Percentiles rank a stretch among this genome's conserved stretches.
Evolutionary conservation across 2,888 invertebrate genomes (phyloP).

Genomic region (Scaptomyza reducta): DNA sequence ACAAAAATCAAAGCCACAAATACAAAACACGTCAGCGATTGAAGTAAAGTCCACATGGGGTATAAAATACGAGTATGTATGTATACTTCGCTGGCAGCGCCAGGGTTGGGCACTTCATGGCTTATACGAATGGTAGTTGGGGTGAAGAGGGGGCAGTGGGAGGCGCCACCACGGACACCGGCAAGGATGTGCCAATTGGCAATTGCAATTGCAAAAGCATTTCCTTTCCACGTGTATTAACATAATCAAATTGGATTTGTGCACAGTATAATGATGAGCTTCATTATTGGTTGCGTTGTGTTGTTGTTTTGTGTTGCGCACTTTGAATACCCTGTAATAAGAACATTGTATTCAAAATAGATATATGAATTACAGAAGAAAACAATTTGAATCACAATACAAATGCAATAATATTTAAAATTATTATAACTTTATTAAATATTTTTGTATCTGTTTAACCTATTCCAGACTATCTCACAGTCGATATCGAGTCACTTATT

Average conservation of each 20-base stretch:
- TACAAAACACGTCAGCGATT: conserved; percentile 43
- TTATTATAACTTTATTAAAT: too few relatives aligned
- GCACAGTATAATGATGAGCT: conserved; percentile 81
- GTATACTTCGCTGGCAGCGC: conserved; percentile 8
- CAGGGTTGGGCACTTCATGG: background rate
- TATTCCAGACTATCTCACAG: conserved; percentile 4
- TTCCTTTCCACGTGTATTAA: conserved; percentile 81
- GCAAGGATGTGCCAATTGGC: conserved; percentile 68
- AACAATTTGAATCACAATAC: too few relatives aligned
- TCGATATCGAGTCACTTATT: background rate
- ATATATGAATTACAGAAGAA: too few relatives aligned
- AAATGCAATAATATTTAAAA: too few relatives aligned
- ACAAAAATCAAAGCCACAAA: conserved; percentile 50
- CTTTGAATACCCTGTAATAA: conserved; percentile 34
- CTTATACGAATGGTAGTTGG: background rate
- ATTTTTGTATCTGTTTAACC: too few relatives aligned
- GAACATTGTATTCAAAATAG: too few relatives aligned
- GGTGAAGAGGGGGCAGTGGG: background rate
- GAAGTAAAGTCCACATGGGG: conserved; percentile 35
- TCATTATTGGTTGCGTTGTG: conserved; percentile 75
- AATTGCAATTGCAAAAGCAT: conserved; percentile 79
- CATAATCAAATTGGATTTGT: conserved; percentile 81
- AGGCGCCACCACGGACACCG: conserved; percentile 35
- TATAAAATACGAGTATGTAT: conserved; percentile 6
- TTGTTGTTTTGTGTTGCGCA: conserved; percentile 49